These are phyloP conservation scores for Microchrysa polita DNA, from an alignment of 2,888 invertebrate species.

Conservation along the genomic window DNA sequence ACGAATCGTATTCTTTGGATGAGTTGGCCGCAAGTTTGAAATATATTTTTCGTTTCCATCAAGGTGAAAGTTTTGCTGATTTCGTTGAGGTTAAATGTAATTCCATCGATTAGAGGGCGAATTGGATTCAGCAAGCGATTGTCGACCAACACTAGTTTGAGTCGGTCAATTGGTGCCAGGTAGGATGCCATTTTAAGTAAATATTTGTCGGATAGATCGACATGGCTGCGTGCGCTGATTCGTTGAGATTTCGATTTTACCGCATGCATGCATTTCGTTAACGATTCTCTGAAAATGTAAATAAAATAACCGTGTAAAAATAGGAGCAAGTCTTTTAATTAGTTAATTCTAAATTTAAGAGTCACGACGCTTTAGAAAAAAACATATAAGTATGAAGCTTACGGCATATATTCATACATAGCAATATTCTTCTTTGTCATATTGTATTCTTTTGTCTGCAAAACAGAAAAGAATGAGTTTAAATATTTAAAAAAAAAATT, in stretches of 20 bases:
- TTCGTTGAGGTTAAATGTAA: background rate
- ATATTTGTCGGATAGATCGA: conserved; percentile 4
- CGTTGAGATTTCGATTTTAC: too few relatives aligned
- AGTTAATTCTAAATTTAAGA: too few relatives aligned
- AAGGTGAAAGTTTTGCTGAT: background rate
- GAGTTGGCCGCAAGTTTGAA: background rate
- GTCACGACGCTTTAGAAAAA: too few relatives aligned
- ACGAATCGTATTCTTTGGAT: conserved; percentile 5
- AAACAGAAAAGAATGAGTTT: too few relatives aligned
- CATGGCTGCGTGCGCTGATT: too few relatives aligned
- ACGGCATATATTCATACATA: too few relatives aligned
- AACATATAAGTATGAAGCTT: too few relatives aligned
- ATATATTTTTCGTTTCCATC: background rate
- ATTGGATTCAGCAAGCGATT: background rate
- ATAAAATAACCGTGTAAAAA: too few relatives aligned
- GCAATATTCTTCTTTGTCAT: conserved; percentile 1
- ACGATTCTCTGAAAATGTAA: too few relatives aligned
- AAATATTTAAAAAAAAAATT: background rate
- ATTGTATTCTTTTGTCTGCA: conserved; percentile 20
- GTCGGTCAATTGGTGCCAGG: background rate
- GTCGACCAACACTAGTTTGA: background rate
- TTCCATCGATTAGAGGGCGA: background rate
- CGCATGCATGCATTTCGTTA: too few relatives aligned
- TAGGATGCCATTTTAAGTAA: background rate
- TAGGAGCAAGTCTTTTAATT: too few relatives aligned